phyloP scores from a whole-genome alignment of 2,113 vertebrate species.

The Anser brachyrhynchus region DNA sequence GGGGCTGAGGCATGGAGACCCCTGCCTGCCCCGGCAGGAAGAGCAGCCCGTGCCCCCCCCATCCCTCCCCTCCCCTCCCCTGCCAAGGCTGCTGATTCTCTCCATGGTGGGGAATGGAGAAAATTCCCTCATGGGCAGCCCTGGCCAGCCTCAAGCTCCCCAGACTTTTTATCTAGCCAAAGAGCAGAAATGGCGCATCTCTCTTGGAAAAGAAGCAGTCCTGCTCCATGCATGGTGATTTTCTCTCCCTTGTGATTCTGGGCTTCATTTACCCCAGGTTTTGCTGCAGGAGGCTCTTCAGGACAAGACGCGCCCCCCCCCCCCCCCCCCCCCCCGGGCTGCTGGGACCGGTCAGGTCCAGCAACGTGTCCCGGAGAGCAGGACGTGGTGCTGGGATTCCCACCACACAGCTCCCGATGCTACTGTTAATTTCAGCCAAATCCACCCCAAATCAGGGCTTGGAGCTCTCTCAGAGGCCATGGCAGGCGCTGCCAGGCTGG shows the following conservation, averaged over 20 bases:
- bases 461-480: not conserved
- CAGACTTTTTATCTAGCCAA: not conserved
- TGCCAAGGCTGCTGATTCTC: not conserved
- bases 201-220: rapidly evolving
- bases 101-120: rapidly evolving
- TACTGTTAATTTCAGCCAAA: not conserved
- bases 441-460: not conserved
- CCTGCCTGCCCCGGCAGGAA: not conserved
- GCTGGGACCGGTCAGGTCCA: rapidly evolving
- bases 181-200: not conserved
- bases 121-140: rapidly evolving
- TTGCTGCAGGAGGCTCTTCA: not conserved
- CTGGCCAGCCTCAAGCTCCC: rapidly evolving
- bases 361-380: not conserved
- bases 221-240: rapidly evolving
- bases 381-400: rapidly evolving
- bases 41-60: not conserved
- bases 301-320: not conserved
- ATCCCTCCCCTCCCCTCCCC: too few species aligned
- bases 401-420: rapidly evolving
- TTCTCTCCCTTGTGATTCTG: not conserved
- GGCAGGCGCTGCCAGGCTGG: not conserved
- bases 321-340: rapidly evolving
- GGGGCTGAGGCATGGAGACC: not conserved
- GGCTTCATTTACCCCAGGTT: not conserved